Base-by-base conservation (phyloP, 2,888 invertebrate species). In the Aethes cnicana region DNA sequence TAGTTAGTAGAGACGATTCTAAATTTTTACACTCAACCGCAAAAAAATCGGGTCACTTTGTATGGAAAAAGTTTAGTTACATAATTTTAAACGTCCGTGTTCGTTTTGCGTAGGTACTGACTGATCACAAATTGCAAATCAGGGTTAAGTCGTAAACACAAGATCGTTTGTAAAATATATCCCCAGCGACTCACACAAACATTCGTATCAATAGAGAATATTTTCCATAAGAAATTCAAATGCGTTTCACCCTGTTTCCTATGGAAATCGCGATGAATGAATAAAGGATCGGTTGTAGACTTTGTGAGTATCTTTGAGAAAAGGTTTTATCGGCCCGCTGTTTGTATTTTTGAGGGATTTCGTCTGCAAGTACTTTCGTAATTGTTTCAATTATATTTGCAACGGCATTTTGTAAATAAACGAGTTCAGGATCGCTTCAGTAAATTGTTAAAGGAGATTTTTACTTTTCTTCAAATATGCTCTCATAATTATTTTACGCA, bases 261-360 rank as follows among this genome's bases (percentile, higher is more conserved):
- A 82, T 80, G 79, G 73, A 78, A 80, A 82, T 82, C 70, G 72
- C 57, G 62, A 59, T 59, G 76, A 77, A 81, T 81, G 79, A 81
- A 84, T 84, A 80, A 81, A 73, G 70, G 75, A 76, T 77, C 67
- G 68, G 65, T 57, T 57, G 63, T 59, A 66, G 66, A 69, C 66
- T 71, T 65, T 65, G 59, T 56, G 47, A 70, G 62, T 70, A 71
- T 63, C 58, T 60, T 57, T 56, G 37, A 48, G 49, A 60, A 62
- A 46, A 44, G 57, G 63, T 60, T 66, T 67, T 62, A 61, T 64
- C 60, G 66, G 61, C 61, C 61, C 62, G 63, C 58, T 69, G 63
- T 66, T 64, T 65, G 58, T 63, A 59, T 55, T 58, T 64, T 57
- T 70, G 68, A 63, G 61, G 68, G 69, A 68, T 63, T 67, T 64